A percentile compares a stretch with the other conserved stretches of the same genome.
Conservation (phyloP, 2,113 vertebrate species). For the Leptocoma aspasia region DNA sequence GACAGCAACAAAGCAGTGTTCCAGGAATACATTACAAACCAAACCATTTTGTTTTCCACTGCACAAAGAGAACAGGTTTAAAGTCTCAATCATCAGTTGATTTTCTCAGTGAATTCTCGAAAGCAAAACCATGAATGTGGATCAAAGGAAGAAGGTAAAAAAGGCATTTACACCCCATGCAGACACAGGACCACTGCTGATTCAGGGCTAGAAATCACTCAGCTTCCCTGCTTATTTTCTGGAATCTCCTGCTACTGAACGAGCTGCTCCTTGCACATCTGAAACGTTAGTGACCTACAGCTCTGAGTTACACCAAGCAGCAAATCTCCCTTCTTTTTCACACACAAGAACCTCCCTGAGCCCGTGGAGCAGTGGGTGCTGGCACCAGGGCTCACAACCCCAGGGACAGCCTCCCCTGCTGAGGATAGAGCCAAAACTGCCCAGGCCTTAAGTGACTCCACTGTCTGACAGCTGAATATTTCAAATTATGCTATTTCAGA, state of each 20-base stretch:
- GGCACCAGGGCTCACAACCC: no score
- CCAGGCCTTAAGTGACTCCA: background rate
- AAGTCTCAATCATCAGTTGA: background rate
- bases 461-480: background rate
- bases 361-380: fast-evolving
- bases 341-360: fast-evolving
- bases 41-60: background rate
- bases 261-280: background rate
- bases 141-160: background rate
- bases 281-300: fast-evolving
- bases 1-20: background rate
- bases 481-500: background rate
- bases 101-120: background rate
- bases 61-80: background rate
- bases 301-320: background rate
- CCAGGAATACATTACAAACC: background rate
- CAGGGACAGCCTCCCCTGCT: background rate
- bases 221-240: background rate
- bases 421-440: background rate
- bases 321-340: fast-evolving
- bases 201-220: background rate
- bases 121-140: fast-evolving
- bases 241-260: background rate
- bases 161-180: background rate
- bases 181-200: fast-evolving